Evolutionary conservation across 2,113 vertebrate species (phyloP), one percentile per base, ranked within the genome.

Genomic region (Noctilio leporinus): DNA sequence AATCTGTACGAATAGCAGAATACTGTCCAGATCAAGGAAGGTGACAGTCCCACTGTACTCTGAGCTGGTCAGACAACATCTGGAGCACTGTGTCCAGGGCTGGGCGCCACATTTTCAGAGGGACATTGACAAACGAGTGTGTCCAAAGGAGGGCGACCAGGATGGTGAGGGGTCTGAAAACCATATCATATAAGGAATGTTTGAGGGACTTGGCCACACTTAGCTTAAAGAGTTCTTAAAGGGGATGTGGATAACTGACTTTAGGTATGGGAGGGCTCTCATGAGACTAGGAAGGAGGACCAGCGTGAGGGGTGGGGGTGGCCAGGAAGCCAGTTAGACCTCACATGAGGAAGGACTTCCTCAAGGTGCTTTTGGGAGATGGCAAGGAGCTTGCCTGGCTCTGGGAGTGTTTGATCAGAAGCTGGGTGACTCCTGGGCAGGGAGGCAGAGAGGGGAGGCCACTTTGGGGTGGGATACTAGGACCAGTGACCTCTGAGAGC

Each of bases 91-190:
- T 91, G 95, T 95, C 92, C 95, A 62, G 90, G 88, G 77, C 84
- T 78, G 95, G 89, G 87, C 3, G 57, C 88, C 95, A 95, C 90
- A 95, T 88, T 95, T 96, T 92, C 95, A 95, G 97, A 94, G 95
- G 96, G 94, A 91, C 91, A 97, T 11, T 96, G 95, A 97, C 92
- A 97, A 95, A 95, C 14, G 17, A 94, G 85, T 93, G 89, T 94
- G 92, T 97, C 96, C 95, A 91, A 77, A 95, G 86, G 83, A 93
- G 81, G 69, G 91, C 4, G 14, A 55, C 75, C 95, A 90, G 92
- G 93, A 96, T 88, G 96, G 92, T 95, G 97, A 97, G 95, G 92
- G 93, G 92, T 96, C 95, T 97, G 97, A 90, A 96, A 97, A 95
- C 92, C 94, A 86, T 15, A 96, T 91, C 94, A 97, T 62, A 95